Base-by-base conservation (phyloP, 2,113 vertebrate genomes). In the Cyprinodon variegatus region DNA sequence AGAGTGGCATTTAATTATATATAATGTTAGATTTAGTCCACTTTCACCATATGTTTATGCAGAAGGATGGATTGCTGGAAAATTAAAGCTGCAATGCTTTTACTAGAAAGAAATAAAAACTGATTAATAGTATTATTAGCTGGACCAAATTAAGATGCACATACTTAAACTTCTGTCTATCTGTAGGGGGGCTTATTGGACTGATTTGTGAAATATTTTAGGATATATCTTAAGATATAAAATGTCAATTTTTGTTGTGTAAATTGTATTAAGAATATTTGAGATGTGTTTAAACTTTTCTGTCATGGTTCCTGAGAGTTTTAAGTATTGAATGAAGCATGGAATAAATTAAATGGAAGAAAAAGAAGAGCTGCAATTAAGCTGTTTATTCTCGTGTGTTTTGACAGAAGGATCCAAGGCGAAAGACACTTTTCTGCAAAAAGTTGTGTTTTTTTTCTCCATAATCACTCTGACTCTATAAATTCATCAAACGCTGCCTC, bases 391-490 rank as follows among this genome's bases (percentile, higher is more conserved):
- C 13, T 46, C 63, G 61, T 45, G 46, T 53, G 68, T 74, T 38
- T 53, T 20, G 37, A 41, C 46, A 72, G 53, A 50, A 66, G 53
- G 62, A 64, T 72, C 40, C 64, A 12, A n/a, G 60, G 53, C 77
- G 79, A 78, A 77, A 68, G 13, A 22, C 38, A 63, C 43, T 39
- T 79, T 72, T 77, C n/a, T 57, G 77, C 37, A 79, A 84, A 83
- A 80, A 59, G 63, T 53, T 68, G 41, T 40, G 22, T 83, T 79
- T 67, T 69, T 70, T 69, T 70, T 53, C 65, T 86, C 73, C 61
- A 74, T 78, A 85, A 86, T 90, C 83, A 89, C 83, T 70, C 62
- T 79, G 83, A 86, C 88, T 85, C 89, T 85, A 84, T 81, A 78
- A 81, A 91, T 88, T 89, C 79, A 85, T 91, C 91, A 89, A 86